Base-by-base conservation (phyloP, 2,113 vertebrate genomes). In the Gorsachius goisagi region DNA sequence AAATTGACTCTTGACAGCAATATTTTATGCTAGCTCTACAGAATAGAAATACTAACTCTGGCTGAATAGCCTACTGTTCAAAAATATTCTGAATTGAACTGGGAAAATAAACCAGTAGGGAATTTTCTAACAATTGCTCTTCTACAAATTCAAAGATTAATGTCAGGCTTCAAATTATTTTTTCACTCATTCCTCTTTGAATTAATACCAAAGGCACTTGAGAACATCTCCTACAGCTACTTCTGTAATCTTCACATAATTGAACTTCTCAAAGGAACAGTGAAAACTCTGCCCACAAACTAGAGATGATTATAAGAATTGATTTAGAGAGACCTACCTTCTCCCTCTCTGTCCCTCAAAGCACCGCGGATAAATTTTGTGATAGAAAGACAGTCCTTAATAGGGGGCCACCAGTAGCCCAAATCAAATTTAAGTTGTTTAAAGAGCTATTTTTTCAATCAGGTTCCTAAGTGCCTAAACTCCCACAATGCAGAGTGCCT, bases 71-170 rank as follows among this genome's bases (percentile, higher is more conserved):
- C 67, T 73, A 50, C 81, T 85, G 71, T 74, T 94, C 85, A 41
- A 90, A 91, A 83, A 37, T 88, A 16, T 63, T 88, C 66, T 81
- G 44, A 77, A 92, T 21, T 3, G 5, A 92, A 90, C 67, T 77
- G 79, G 92, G 92, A 90, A 95, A 96, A 85, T 16, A 93, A 96
- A 64, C 41, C 93, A 93, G 39, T 59, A 26, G 93, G 82, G 93
- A 92, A 84, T 96, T 84, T 91, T 88, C 52, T 56, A 92, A 92
- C 92, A 71, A 94, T 86, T 59, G 41, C 72, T 75, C 63, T 77
- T 92, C 85, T 90, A 81, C 71, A 86, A 71, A 94, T 90, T 73
- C 95, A 90, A 93, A 94, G 88, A 95, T 77, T 94, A 94, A 91
- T 93, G 78, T 90, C 75, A 95, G 52, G 24, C 63, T 90, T 84